These are phyloP conservation scores for Microcebus griseorufus DNA, from an alignment of 2,113 vertebrate species.

Conservation along the genomic window DNA sequence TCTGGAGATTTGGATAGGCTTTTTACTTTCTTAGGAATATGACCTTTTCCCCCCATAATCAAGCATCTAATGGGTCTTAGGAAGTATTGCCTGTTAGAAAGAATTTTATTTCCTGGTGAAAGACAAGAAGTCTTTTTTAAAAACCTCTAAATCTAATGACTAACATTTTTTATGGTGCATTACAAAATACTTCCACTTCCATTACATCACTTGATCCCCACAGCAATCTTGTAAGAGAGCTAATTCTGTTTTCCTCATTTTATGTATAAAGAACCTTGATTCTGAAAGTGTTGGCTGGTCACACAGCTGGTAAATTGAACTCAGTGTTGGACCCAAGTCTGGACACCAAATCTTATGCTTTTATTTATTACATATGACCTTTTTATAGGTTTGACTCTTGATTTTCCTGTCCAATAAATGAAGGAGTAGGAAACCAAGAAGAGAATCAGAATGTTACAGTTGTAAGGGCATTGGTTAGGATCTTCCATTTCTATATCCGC, in stretches of 20 bases:
- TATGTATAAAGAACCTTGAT: not conserved
- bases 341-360: not conserved
- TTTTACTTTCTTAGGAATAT: slow-evolving; percentile 61
- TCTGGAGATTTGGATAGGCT: slow-evolving; percentile 33
- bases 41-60: not conserved
- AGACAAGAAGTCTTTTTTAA: slow-evolving; percentile 65
- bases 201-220: slow-evolving; percentile 56
- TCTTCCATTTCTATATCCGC: not conserved
- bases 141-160: slow-evolving; percentile 48
- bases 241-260: slow-evolving; percentile 61
- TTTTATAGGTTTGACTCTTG: not conserved
- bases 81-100: slow-evolving; percentile 62
- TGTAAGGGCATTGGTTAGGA: not conserved
- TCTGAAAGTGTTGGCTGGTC: not conserved
- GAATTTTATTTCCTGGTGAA: slow-evolving; percentile 69
- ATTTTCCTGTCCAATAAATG: slow-evolving; percentile 48
- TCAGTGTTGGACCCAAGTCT: not conserved
- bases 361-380: not conserved
- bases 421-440: slow-evolving; percentile 7
- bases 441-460: not conserved
- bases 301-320: slow-evolving; percentile 39
- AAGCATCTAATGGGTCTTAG: slow-evolving; percentile 57
- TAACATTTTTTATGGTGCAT: slow-evolving; percentile 70
- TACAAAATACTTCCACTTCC: slow-evolving; percentile 72
- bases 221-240: slow-evolving; percentile 4